Base-by-base conservation (phyloP, 2,888 invertebrate species). In the Timandra comae region DNA sequence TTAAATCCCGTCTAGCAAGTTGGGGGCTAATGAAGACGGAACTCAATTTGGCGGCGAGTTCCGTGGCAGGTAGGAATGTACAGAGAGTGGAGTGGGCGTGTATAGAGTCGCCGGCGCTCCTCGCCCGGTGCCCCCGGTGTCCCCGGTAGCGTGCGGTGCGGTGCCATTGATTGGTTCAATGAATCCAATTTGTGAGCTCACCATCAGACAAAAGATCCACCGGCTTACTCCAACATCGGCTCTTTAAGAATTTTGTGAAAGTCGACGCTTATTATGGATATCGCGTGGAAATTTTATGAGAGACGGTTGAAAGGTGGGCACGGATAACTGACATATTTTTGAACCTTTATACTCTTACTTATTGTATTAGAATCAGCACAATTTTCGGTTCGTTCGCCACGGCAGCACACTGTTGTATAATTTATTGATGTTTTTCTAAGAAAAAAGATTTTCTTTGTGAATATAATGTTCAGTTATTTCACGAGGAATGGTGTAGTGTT, bases 21-120 rank as follows among this genome's bases (percentile, higher is more conserved):
- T 52, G 54, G 59, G 47, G 56, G 68, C 72, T 80, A 81, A 81
- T 82, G 78, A 82, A 77, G 67, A 68, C 58, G 58, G 68, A 74
- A 79, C 75, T 74, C 70, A 66, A 78, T 80, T 79, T 75, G 50
- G 47, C 35, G 36, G 55, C 49, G 52, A 52, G 58, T 57, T 54
- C 56, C 46, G 45, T 42, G 42, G 41, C 45, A 48, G 49, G 46
- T 46, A 41, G 31, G 34, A 43, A 43, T 41, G 42, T 41, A 38
- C 43, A 42, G 43, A 46, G 46, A 49, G 49, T 41, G 52, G 43
- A 44, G 51, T 46, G 39, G 49, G 42, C 35, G 36, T 35, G 11
- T 6, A 6, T 10, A 9, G 35, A 48, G 43, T 6, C 16, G 16
- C 4, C 16, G 16, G 16, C 16, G n/a, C n/a, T n/a, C n/a, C n/a